These are phyloP conservation scores for Halictus ligatus DNA, from an alignment of 2,888 invertebrate species.

Conservation along the genomic window DNA sequence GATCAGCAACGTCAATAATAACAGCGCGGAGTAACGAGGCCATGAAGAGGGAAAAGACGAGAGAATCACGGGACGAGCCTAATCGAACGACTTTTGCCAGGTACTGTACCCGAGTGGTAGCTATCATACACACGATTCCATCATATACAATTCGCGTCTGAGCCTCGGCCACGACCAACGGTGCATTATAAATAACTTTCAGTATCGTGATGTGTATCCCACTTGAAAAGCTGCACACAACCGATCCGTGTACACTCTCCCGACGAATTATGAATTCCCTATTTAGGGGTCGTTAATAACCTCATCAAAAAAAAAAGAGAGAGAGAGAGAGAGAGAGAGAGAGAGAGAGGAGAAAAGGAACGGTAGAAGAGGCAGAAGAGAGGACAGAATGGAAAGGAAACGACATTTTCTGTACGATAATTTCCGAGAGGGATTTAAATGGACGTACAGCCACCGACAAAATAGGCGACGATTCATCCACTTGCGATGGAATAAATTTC, in stretches of 20 bases:
- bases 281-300: slow-evolving; percentile 38
- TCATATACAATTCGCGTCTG: slow-evolving; percentile 73
- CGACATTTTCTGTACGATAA: slow-evolving; percentile 2
- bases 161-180: slow-evolving; percentile 70
- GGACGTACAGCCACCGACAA: slow-evolving; percentile 1
- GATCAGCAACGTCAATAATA: slow-evolving; percentile 59
- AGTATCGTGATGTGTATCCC: slow-evolving; percentile 70
- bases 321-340: not conserved
- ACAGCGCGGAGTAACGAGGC: slow-evolving; percentile 53
- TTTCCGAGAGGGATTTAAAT: slow-evolving; percentile 12
- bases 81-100: slow-evolving; percentile 61
- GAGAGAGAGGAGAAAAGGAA: not conserved
- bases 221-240: slow-evolving; percentile 54
- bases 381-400: not conserved
- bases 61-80: slow-evolving; percentile 31
- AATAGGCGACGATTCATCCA: slow-evolving; percentile 9
- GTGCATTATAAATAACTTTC: slow-evolving; percentile 78
- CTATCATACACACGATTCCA: slow-evolving; percentile 73
- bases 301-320: not conserved
- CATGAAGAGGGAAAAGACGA: slow-evolving; percentile 36
- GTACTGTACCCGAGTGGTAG: slow-evolving; percentile 67
- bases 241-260: slow-evolving; percentile 35
- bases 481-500: slow-evolving; percentile 10
- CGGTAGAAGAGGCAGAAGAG: not conserved
- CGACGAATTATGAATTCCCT: slow-evolving; percentile 52